These are phyloP conservation scores for Elephas maximus DNA, from an alignment of 2,113 vertebrate genomes.

Conservation along the genomic window DNA sequence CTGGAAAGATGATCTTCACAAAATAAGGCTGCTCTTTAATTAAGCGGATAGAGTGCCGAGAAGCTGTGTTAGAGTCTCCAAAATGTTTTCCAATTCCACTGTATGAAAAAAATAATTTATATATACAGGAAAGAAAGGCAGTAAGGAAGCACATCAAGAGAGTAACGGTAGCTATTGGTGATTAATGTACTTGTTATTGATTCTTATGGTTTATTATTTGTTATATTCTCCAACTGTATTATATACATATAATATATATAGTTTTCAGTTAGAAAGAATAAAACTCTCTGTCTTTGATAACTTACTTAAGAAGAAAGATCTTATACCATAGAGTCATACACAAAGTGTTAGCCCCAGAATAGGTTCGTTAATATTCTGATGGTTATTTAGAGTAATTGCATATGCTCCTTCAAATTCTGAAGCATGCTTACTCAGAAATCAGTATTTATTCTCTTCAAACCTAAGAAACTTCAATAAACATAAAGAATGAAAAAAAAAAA, in stretches of 20 bases:
- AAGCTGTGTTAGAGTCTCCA: background rate
- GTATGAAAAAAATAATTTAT: background rate
- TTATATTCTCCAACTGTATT: background rate
- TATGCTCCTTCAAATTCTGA: slow-evolving; percentile 55
- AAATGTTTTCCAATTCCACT: slow-evolving; percentile 38
- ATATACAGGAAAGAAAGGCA: background rate
- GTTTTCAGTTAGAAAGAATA: slow-evolving; percentile 41
- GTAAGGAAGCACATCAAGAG: background rate
- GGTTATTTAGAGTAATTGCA: background rate
- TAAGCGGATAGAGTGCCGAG: background rate
- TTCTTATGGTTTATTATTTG: slow-evolving; percentile 24
- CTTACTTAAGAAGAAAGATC: background rate
- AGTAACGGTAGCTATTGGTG: background rate
- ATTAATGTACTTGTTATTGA: slow-evolving; percentile 29
- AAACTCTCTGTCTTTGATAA: background rate
- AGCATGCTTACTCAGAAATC: slow-evolving; percentile 61
- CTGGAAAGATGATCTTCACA: background rate
- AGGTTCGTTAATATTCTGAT: slow-evolving; percentile 45
- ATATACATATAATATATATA: background rate
- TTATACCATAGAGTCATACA: background rate
- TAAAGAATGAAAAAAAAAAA: slow-evolving; percentile 44
- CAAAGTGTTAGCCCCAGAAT: background rate
- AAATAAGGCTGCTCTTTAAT: slow-evolving; percentile 16
- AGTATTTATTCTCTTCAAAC: slow-evolving; percentile 62
- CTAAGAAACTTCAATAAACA: slow-evolving; percentile 57